Evolutionary conservation across 1,140 invertebrate genomes (phyloP), one percentile per base, ranked within the genome.

Genomic region (Armadillidium nasatum): DNA sequence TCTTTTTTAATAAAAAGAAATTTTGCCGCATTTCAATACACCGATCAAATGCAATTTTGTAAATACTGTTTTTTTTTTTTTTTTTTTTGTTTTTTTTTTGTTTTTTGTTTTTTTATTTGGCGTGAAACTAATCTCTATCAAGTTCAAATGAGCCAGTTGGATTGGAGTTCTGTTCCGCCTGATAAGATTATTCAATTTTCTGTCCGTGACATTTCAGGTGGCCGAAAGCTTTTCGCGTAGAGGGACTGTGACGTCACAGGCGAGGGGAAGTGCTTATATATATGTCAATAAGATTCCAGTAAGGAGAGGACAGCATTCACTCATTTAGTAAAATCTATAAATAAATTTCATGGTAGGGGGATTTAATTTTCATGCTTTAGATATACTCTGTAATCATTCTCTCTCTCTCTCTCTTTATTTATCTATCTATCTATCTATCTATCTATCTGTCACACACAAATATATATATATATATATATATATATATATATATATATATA

Each of bases 141-240:
- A 60, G 50, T 60, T 19, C 50, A 60, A 60, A 60, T 60, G 50
- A 60, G 50, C 2, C 50, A 4, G 19, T 60, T 19, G 11, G 11
- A 19, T 19, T 60, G 11, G 50, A 19, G 50, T 60, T 60, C 50
- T 60, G 50, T 60, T 60, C 2, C 11, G 50, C 50, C 50, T 60
- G 50, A 60, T 60, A 60, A 60, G 50, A 60, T 60, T 60, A 60
- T 60, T 60, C 50, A 60, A 60, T 60, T 60, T 60, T 60, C 11
- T 15, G 50, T 60, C 50, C 50, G 50, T 60, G 50, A 60, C 50
- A 60, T 60, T 60, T 60, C 50, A 60, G 50, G 50, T 60, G 50
- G 50, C 19, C 50, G 19, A 19, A 19, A 60, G 50, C 50, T 60
- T 60, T 33, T 4, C 2, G 1, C 50, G 50, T 19, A 2, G 19